Evolutionary conservation across 2,113 vertebrate species (phyloP).

Genomic region (Brachypodius melanocephalos): DNA sequence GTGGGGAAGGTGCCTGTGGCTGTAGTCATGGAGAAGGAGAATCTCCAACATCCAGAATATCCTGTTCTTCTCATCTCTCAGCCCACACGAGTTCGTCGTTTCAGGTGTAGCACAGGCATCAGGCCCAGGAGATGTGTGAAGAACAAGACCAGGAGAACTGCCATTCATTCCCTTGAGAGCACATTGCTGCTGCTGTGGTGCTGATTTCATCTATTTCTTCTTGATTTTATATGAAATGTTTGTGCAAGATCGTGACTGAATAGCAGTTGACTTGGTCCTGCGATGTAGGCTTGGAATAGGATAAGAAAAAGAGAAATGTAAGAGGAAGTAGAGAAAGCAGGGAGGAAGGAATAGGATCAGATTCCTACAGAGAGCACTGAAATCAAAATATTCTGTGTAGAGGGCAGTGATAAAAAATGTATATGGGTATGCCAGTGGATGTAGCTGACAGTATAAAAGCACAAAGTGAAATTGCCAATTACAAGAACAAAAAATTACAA

Average conservation of each 20-base stretch:
- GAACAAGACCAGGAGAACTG: background rate
- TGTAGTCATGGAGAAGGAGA: background rate
- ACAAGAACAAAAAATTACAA: background rate
- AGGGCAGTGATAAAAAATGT: background rate
- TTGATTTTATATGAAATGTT: background rate
- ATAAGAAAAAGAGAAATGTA: background rate
- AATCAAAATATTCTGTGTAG: background rate
- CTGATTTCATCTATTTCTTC: background rate
- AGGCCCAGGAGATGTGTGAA: background rate
- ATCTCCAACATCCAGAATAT: background rate
- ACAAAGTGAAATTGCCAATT: background rate
- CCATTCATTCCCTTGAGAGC: background rate
- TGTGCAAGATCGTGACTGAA: background rate
- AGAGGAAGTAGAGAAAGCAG: background rate
- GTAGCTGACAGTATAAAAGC: background rate
- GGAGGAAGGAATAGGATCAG: background rate
- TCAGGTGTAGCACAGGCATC: background rate
- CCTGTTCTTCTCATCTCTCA: background rate
- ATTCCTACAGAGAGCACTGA: background rate
- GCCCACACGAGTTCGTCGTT: background rate
- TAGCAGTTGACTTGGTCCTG: background rate
- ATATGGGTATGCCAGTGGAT: background rate
- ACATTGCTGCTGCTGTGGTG: rapidly evolving
- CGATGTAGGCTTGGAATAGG: background rate
- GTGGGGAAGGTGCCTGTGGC: background rate